phyloP scores from a whole-genome alignment of 2,888 invertebrate genomes.

The Caenorhabditis sinica region DNA sequence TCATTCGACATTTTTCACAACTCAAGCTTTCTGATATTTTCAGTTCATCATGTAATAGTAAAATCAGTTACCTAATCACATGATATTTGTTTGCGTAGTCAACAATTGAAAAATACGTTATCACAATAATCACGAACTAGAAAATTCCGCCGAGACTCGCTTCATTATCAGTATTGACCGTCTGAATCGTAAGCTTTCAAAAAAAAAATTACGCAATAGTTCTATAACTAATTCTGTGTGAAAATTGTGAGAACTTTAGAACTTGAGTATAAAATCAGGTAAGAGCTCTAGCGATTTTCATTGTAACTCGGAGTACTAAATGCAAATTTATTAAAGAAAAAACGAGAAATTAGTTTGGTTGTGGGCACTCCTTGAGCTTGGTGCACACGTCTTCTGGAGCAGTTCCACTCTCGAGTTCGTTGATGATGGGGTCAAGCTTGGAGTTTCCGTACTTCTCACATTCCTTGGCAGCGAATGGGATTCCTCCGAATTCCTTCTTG shows the following conservation, averaged over 20 bases:
- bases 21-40: too few species aligned
- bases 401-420: slow-evolving; percentile 72
- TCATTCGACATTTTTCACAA: too few species aligned
- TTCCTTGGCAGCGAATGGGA: slow-evolving; percentile 65
- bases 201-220: too few species aligned
- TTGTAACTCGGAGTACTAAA: not conserved
- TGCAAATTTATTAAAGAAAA: not conserved
- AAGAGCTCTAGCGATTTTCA: too few species aligned
- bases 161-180: not conserved
- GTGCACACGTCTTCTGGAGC: slow-evolving; percentile 73
- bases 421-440: slow-evolving; percentile 71
- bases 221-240: too few species aligned
- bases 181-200: not conserved
- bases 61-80: not conserved
- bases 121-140: slow-evolving; percentile 12
- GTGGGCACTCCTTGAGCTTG: slow-evolving; percentile 65
- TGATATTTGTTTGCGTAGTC: not conserved
- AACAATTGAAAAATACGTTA: not conserved
- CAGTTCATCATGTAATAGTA: not conserved
- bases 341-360: not conserved
- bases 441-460: slow-evolving; percentile 69
- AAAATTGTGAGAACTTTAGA: too few species aligned
- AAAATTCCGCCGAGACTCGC: not conserved
- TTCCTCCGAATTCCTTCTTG: slow-evolving; percentile 61
- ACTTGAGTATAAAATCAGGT: too few species aligned